Conservation (phyloP, 92 coral and sea anemone species). For the Zoanthus sociatus region DNA sequence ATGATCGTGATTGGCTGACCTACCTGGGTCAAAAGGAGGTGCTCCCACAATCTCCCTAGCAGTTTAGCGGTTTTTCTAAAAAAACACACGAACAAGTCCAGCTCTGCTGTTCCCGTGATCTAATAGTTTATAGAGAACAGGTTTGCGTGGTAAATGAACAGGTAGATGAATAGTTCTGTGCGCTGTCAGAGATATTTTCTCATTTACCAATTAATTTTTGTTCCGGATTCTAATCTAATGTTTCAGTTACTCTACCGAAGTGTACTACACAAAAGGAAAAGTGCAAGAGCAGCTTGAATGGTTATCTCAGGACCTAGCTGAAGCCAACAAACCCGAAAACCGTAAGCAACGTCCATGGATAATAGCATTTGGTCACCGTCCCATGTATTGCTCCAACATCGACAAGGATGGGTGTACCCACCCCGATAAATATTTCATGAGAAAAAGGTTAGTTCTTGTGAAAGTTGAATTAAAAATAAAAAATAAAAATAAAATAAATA, state of each 20-base stretch:
- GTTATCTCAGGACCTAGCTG: conserved; percentile 71
- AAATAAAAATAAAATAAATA: too few relatives aligned
- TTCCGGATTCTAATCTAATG: not conserved
- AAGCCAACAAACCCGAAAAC: conserved; percentile 77
- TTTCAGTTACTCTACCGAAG: conserved; percentile 78
- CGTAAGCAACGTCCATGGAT: conserved; percentile 79
- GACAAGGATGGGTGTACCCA: conserved; percentile 75
- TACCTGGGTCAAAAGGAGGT: too few relatives aligned
- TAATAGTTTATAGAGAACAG: not conserved
- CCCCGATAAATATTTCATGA: conserved; percentile 63
- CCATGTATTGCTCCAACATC: conserved; percentile 90
- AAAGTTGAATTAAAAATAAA: too few relatives aligned
- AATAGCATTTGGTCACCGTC: conserved; percentile 85
- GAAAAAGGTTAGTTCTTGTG: conserved; percentile 60
- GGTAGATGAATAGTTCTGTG: too few relatives aligned
- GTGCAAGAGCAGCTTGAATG: conserved; percentile 69
- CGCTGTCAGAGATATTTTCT: too few relatives aligned
- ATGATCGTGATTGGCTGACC: too few relatives aligned
- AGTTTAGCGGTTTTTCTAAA: too few relatives aligned
- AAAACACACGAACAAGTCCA: too few relatives aligned
- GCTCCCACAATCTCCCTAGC: too few relatives aligned
- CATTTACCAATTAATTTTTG: not conserved
- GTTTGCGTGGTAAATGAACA: not conserved
- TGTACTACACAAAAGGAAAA: conserved; percentile 70
- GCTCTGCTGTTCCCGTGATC: not conserved